Evolutionary conservation across 2,888 invertebrate species (phyloP), one percentile per base, ranked within the genome.

Genomic region (Lycia hirtaria): DNA sequence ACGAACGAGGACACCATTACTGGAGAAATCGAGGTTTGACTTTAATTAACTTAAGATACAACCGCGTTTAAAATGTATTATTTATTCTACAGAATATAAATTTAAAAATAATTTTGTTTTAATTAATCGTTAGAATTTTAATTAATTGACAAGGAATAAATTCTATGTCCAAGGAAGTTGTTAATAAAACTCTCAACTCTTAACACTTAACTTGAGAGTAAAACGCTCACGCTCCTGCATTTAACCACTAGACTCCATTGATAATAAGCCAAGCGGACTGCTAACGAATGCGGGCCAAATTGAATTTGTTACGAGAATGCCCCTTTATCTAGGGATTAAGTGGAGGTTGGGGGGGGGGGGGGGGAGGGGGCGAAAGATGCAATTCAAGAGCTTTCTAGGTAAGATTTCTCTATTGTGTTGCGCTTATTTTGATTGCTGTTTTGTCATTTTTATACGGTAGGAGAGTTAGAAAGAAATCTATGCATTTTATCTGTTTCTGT

Each of bases 231-330:
- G 26, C 22, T 15, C 17, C 20, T 12, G 15, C 9, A 32, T 32
- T 47, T 30, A 53, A 33, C 53, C 26, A 17, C 12, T 17, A n/a
- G 45, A 33, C 17, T 70, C 65, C 61, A 68, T 69, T 68, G 69
- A 69, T 70, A 71, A 74, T 74, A 73, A 74, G 67, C 66, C 66
- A 55, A 51, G 61, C 33, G 55, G 56, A 62, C 47, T 56, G 14
- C 71, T 74, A 77, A 80, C 76, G 76, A 81, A 76, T 72, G 67
- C 69, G 65, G 59, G 64, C 71, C 64, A 69, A 79, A 82, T 77
- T 79, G 70, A 72, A 77, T 81, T 80, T 72, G 72, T 72, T 64
- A 69, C 64, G 71, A 71, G 69, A 76, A 72, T 74, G 73, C 68
- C 59, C 48, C 61, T 48, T 67, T 58, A 60, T 41, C 43, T 24